Evolutionary conservation across 64 coral and sea anemone species (phyloP), one percentile per base, ranked within the genome.

Genomic region (Dendrophyllia cribrosa): DNA sequence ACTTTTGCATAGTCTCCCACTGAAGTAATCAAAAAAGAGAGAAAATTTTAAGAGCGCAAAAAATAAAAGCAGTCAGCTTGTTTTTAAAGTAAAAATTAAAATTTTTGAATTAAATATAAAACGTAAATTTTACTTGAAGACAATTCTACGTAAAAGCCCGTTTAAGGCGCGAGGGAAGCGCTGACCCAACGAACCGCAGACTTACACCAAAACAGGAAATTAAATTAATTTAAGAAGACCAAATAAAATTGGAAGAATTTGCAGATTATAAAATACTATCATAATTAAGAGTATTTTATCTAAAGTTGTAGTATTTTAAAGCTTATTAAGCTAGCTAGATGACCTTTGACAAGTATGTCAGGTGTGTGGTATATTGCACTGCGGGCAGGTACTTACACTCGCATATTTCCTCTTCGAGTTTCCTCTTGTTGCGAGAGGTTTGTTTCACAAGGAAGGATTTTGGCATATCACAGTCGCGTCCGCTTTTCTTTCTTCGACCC

Each of bases 401-500:
- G 16, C 63, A 48, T 63, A 44, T 34, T 5, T 93, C 91, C 52
- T 93, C 76, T 44, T 72, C 59, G 58, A 86, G 47, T 25, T 70
- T 86, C 34, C 91, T 83, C 75, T 93, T 93, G 62, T 20, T 85
- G 60, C 83, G 83, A 63, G 82, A 77, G 73, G 60, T 46, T 23
- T 93, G 87, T 76, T 93, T 93, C 44, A 93, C 83, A 17, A 93
- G 74, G 75, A 93, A 93, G 51, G 91, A 93, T 70, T 75, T 93
- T 63, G 91, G 91, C 91, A 93, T 93, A 86, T 84, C 80, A 66
- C 60, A 46, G 44, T 24, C 20, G 47, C 80, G 43, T 67, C 34
- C 16, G 46, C 62, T 14, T 13, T 43, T 51, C 20, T 34, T 68
- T 20, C 43, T 46, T 68, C 58, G 22, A 23, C 3, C 80, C 62